A percentile compares a stretch with the other conserved stretches of the same genome.
Conservation (phyloP, 2,888 invertebrate genomes). For the Drosophila tanythrix region DNA sequence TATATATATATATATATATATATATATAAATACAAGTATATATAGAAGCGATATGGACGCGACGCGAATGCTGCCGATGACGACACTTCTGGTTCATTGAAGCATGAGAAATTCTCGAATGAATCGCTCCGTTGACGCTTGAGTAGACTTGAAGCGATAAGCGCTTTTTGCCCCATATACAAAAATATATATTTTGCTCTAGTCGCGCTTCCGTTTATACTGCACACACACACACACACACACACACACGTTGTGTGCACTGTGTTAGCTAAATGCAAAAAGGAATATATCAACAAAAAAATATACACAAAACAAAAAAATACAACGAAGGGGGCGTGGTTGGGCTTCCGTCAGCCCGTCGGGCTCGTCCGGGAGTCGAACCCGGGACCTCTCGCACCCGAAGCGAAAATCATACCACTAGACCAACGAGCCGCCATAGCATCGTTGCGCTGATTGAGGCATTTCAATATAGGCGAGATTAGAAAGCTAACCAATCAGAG, state of each 20-base stretch:
- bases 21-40: slow-evolving; percentile 17
- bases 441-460: background rate
- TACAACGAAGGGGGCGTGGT: background rate
- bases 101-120: slow-evolving; percentile 80
- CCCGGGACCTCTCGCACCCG: slow-evolving; percentile 83
- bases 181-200: slow-evolving; percentile 72
- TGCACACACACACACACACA: background rate
- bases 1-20: slow-evolving; percentile 21
- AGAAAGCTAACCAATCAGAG: background rate
- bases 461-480: background rate
- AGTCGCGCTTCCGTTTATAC: slow-evolving; percentile 57
- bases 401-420: slow-evolving; percentile 83
- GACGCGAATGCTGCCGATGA: slow-evolving; percentile 54
- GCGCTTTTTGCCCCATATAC: slow-evolving; percentile 75
- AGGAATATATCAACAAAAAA: slow-evolving; percentile 1
- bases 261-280: background rate
- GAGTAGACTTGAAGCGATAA: slow-evolving; percentile 80
- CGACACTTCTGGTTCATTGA: slow-evolving; percentile 79
- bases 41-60: slow-evolving; percentile 41
- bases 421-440: slow-evolving; percentile 77
- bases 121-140: slow-evolving; percentile 79
- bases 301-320: slow-evolving; percentile 6
- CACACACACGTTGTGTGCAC: background rate
- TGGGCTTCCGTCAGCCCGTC: background rate
- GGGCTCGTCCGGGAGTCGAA: slow-evolving; percentile 83